Conservation (phyloP, 2,797 vertebrate genomes). For the Sciurus vulgaris region DNA sequence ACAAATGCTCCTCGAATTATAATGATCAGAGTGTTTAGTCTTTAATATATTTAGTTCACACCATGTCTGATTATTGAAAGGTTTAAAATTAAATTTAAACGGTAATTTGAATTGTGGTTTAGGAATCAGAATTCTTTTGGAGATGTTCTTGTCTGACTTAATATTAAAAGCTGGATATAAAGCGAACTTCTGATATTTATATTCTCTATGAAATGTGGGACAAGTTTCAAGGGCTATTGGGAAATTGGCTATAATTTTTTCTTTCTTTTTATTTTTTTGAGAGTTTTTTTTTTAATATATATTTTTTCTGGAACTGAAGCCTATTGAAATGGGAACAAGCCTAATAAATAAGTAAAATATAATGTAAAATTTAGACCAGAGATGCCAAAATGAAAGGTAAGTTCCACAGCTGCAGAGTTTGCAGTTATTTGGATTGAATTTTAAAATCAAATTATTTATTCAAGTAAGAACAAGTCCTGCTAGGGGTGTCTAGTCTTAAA, state of each 20-base stretch:
- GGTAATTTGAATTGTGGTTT: constrained; percentile 24
- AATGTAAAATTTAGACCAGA: constrained; percentile 72
- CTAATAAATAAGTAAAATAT: constrained; percentile 77
- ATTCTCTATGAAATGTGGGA: constrained; percentile 44
- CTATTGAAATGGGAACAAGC: constrained; percentile 63
- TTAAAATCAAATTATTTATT: constrained; percentile 76
- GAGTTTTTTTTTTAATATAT: constrained; percentile 28
- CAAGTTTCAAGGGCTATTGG: constrained; percentile 17
- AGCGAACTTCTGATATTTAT: constrained; percentile 67
- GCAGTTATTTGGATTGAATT: constrained; percentile 67
- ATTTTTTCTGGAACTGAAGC: constrained; percentile 49
- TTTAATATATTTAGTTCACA: constrained; percentile 31
- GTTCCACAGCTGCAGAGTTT: constrained; percentile 40
- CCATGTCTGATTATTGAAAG: neutral
- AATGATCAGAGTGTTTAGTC: constrained; percentile 10
- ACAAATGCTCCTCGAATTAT: constrained; percentile 36
- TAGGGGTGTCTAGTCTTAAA: constrained; percentile 49
- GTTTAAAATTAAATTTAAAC: constrained; percentile 51
- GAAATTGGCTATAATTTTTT: neutral
- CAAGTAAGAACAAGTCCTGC: constrained; percentile 53
- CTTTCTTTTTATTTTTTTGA: neutral
- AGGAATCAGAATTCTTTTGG: constrained; percentile 43
- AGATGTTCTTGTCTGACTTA: constrained; percentile 57
- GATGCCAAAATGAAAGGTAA: constrained; percentile 61
- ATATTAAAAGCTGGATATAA: constrained; percentile 46